Base-by-base conservation (phyloP, 1,140 invertebrate genomes). In the Glossosoma conforme region DNA sequence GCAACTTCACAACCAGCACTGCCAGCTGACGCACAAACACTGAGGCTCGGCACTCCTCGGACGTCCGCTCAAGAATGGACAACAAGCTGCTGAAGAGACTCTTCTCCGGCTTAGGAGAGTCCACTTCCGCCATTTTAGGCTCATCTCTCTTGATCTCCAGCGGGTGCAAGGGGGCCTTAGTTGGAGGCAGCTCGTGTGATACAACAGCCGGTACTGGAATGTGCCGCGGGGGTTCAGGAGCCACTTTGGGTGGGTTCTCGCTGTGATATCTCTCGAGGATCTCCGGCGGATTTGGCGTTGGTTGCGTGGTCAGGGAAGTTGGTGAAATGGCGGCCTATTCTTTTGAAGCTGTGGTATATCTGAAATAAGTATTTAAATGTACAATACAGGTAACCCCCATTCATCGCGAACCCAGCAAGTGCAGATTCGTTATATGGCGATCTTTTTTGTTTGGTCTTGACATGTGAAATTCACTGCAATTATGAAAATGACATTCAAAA, bases 21-120 rank as follows among this genome's bases (percentile, higher is more conserved):
- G 52, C 43, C 1, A 59, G 45, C 30, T 59, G 52, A 19, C 53
- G 20, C 3, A 59, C 33, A 40, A 59, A 59, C 20, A 55, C 48
- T 6, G 44, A 40, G 2, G 49, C 49, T 14, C 53, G 43, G 15
- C 36, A 37, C 36, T 55, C 53, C 9, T 45, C 53, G 5, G 52
- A 35, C 13, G 49, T 47, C 10, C 33, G 38, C 18, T 55, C 52
- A 20, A 59, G 18, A 14, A 59, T 55, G 6, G 44, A 19, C 0
- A 49, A 41, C 10, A 59, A 44, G 32, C 44, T 45, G 21, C 21
- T 43, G 28, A 55, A 59, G 13, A 59, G 44, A 46, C 44, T 59
- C 24, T 40, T 45, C 2, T 55, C 53, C 13, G 55, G 49, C 20
- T 41, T 47, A 13, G n/a, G n/a, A n/a, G n/a, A n/a, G n/a, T 41